A percentile compares a stretch with the other conserved stretches of the same genome.
These are phyloP conservation scores for Thaleichthys pacificus DNA, from an alignment of 2,797 vertebrate species.

Conservation along the genomic window DNA sequence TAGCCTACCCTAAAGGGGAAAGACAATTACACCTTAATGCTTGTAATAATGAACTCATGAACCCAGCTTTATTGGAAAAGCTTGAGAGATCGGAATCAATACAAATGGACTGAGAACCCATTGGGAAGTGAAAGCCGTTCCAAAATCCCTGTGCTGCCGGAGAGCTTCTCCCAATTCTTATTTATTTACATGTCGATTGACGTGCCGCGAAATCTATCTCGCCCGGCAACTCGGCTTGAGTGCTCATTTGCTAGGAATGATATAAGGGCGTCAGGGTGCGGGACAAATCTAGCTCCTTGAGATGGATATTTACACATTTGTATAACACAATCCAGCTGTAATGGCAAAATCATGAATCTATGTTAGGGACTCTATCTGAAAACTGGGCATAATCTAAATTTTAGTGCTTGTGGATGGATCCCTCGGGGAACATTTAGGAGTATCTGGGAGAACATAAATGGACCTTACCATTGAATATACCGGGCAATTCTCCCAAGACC, in stretches of 20 bases:
- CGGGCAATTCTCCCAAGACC: background rate
- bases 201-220: conserved; percentile 51
- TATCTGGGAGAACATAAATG: conserved; percentile 40
- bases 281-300: conserved; percentile 53
- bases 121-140: conserved; percentile 41
- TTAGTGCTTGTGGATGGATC: conserved; percentile 62
- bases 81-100: conserved; percentile 72
- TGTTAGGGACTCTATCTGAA: conserved; percentile 53
- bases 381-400: conserved; percentile 60
- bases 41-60: conserved; percentile 76
- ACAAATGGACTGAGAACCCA: conserved; percentile 48
- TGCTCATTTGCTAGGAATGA: conserved; percentile 48
- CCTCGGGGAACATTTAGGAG: conserved; percentile 53
- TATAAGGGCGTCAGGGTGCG: conserved; percentile 14
- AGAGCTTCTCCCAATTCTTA: conserved; percentile 63
- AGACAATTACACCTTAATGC: conserved; percentile 72
- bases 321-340: conserved; percentile 48
- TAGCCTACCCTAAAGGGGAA: conserved; percentile 63
- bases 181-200: conserved; percentile 71
- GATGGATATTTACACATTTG: conserved; percentile 69
- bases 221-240: conserved; percentile 28
- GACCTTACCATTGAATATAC: conserved; percentile 25
- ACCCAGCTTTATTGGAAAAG: conserved; percentile 70
- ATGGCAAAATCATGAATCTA: conserved; percentile 69
- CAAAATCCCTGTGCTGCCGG: conserved; percentile 52